phyloP scores from a whole-genome alignment of 2,797 vertebrate species.

The Pachyuromys duprasi region DNA sequence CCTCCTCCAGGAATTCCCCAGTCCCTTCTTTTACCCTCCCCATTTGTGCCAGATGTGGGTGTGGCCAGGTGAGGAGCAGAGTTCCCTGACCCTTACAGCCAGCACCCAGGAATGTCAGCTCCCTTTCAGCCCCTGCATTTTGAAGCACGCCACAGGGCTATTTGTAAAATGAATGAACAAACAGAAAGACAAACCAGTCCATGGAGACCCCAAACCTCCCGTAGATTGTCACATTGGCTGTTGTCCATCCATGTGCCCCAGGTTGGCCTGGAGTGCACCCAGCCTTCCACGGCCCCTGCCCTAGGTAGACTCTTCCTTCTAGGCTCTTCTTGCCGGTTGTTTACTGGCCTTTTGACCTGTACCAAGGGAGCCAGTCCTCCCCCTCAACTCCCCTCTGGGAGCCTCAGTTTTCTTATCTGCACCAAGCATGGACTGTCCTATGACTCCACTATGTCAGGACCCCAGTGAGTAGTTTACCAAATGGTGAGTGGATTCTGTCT shows the following conservation, averaged over 20 bases:
- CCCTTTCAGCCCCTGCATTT: not conserved
- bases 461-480: no score
- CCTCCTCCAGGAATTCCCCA: slow-evolving; percentile 35
- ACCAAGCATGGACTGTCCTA: accelerated
- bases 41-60: not conserved
- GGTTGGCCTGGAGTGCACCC: not conserved
- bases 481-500: not conserved
- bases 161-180: not conserved
- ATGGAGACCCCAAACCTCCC: not conserved
- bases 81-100: no score
- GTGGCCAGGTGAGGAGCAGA: not conserved
- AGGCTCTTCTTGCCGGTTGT: not conserved
- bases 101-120: not conserved
- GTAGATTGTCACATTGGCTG: not conserved
- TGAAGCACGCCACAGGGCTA: no score
- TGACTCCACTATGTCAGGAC: not conserved
- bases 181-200: not conserved
- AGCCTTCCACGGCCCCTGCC: not conserved
- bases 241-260: accelerated
- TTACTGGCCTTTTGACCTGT: not conserved
- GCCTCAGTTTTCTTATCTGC: not conserved
- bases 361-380: not conserved
- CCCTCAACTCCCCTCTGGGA: not conserved
- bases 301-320: not conserved
- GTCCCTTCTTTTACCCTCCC: not conserved